phyloP scores from a whole-genome alignment of 2,888 invertebrate species.

The Coremacera marginata region DNA sequence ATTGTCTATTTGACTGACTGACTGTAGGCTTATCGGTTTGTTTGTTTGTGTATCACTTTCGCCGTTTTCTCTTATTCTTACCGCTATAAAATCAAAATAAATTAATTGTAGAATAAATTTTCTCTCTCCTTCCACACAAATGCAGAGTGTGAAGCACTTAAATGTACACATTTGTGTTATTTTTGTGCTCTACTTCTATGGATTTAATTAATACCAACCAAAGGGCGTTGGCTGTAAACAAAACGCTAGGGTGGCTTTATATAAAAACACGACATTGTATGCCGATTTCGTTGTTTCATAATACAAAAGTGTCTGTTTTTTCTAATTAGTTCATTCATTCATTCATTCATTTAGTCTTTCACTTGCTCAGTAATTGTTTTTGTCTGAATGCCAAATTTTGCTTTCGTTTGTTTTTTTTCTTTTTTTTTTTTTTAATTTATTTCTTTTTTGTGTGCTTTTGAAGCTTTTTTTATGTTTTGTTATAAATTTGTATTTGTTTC shows the following conservation, averaged over 20 bases:
- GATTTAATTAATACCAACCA: conserved; percentile 32
- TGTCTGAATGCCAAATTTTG: not conserved
- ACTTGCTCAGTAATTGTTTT: not conserved
- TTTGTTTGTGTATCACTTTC: not conserved
- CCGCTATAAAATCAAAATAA: conserved; percentile 54
- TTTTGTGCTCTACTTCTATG: conserved; percentile 11
- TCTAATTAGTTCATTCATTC: not conserved
- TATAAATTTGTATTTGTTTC: no score
- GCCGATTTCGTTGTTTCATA: not conserved
- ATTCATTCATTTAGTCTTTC: not conserved
- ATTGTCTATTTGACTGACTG: not conserved
- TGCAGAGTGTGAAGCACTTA: not conserved
- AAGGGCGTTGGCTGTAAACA: conserved; percentile 2
- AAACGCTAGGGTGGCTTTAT: not conserved
- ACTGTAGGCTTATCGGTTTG: not conserved
- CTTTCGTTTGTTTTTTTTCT: not conserved
- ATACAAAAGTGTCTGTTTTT: not conserved
- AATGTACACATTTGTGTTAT: not conserved
- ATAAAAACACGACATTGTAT: not conserved
- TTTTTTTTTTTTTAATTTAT: not conserved
- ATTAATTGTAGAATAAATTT: conserved; percentile 59
- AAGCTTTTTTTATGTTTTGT: no score
- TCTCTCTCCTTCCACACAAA: conserved; percentile 29
- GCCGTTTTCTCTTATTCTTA: not conserved
- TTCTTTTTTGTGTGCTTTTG: not conserved